Evolutionary conservation across 2,113 vertebrate species (phyloP), one percentile per base, ranked within the genome.

Genomic region (Tympanuchus pallidicinctus): DNA sequence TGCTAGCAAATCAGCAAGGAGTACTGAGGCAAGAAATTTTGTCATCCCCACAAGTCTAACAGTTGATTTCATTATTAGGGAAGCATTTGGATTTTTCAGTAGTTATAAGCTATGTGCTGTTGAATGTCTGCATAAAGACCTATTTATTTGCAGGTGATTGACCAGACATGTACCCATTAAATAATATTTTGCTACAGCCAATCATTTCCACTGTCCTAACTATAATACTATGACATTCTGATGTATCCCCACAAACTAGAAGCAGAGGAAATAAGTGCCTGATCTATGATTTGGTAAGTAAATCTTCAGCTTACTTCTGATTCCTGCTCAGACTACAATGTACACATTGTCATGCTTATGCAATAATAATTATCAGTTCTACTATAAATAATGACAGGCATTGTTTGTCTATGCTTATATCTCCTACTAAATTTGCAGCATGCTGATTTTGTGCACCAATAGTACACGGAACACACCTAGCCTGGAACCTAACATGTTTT

Each of bases 291-390:
- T 32, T 65, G 15, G 2, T 36, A 43, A 75, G 65, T 9, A 85
- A 27, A 42, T 4, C 22, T 72, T 57, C 28, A 56, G 4, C 0
- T 52, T 27, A 9, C 34, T 11, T 25, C 0, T 50, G 11, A 7
- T 19, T 72, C 9, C 52, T 87, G 3, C 15, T 64, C n/a, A 78
- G 4, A 86, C 32, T 7, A 32, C 25, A 57, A 6, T 20, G 16
- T 17, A 60, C 3, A 1, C 28, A 12, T 22, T 18, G 2, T 27
- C 9, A 3, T 71, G 2, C 3, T 70, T 36, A 19, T 27, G 8
- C 24, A 6, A 63, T 18, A 71, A n/a, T 43, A 75, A 67, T 45
- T 56, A 43, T 22, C 32, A 60, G 21, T 10, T 76, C 4, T 60
- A 50, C 2, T 19, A 13, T 54, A 71, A 50, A 2, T 43, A 70